phyloP scores from a whole-genome alignment of 2,797 vertebrate species.

The Bufotes viridis region DNA sequence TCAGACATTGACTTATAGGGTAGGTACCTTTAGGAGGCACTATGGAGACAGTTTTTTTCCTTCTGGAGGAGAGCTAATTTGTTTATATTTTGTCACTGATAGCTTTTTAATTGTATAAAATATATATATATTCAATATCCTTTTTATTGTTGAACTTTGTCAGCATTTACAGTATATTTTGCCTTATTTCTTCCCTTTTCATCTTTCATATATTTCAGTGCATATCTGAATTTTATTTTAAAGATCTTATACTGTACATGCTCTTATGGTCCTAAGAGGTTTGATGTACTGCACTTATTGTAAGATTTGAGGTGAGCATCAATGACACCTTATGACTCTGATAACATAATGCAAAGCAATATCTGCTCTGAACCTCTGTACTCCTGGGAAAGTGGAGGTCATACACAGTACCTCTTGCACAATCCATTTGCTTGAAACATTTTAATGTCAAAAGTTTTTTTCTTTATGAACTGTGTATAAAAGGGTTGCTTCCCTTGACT shows the following conservation, averaged over 20 bases:
- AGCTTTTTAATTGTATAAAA: too few species aligned
- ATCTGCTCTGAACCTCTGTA: conserved; percentile 13
- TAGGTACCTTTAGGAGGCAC: too few species aligned
- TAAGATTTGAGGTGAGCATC: conserved; percentile 21
- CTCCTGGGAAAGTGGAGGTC: conserved; percentile 32
- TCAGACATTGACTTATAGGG: too few species aligned
- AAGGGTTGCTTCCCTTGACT: conserved; percentile 10
- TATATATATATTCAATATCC: neutral
- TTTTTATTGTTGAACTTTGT: too few species aligned
- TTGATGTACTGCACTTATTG: conserved; percentile 16
- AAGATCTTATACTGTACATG: neutral
- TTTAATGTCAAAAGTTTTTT: conserved; percentile 18
- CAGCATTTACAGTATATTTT: neutral
- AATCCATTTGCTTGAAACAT: conserved; percentile 39
- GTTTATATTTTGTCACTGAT: too few species aligned
- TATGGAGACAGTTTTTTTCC: too few species aligned
- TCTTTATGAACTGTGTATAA: neutral
- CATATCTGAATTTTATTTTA: neutral
- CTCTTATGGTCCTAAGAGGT: neutral
- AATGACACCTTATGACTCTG: conserved; percentile 23
- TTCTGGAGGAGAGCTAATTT: too few species aligned
- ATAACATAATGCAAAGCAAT: conserved; percentile 49
- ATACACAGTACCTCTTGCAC: conserved; percentile 1
- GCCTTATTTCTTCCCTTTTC: neutral
- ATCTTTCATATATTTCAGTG: neutral